phyloP scores from a whole-genome alignment of 2,797 vertebrate genomes.

The Kryptopterus vitreolus region DNA sequence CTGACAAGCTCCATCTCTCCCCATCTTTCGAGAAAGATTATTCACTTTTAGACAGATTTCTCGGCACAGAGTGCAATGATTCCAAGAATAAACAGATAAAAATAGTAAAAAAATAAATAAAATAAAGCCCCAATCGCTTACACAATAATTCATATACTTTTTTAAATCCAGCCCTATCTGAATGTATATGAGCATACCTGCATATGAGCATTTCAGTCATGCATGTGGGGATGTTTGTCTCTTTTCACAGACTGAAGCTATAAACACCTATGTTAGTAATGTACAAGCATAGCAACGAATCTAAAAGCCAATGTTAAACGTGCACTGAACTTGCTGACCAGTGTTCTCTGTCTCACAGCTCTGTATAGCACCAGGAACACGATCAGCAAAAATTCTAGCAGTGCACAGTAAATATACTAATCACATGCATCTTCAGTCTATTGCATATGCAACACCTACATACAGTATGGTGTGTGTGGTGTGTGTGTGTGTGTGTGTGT shows the following conservation, averaged over 20 bases:
- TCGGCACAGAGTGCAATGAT: not conserved
- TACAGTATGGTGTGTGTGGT: not conserved
- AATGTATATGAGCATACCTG: slow-evolving; percentile 2
- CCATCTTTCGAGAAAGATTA: slow-evolving; percentile 19
- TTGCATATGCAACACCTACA: not conserved
- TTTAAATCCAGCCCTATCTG: not conserved
- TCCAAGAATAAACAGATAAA: slow-evolving; percentile 2
- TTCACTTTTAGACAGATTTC: not conserved
- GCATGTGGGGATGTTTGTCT: slow-evolving; percentile 3
- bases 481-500: not conserved
- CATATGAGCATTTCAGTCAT: slow-evolving; percentile 13
- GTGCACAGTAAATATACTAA: not conserved
- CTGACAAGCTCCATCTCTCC: slow-evolving; percentile 47
- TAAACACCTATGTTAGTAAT: slow-evolving; percentile 7
- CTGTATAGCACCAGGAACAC: not conserved
- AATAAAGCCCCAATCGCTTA: not conserved
- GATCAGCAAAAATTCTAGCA: not conserved
- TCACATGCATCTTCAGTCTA: not conserved
- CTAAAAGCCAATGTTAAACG: slow-evolving; percentile 30
- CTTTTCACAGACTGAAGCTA: not conserved
- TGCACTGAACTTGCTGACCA: slow-evolving; percentile 32
- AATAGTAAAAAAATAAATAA: not conserved
- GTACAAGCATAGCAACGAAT: slow-evolving; percentile 36
- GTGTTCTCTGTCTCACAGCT: slow-evolving; percentile 25
- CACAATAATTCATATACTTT: slow-evolving; percentile 11